Base-by-base conservation (phyloP, 53 echinoderm and acorn worm genomes). In the Stichopus horrens region DNA sequence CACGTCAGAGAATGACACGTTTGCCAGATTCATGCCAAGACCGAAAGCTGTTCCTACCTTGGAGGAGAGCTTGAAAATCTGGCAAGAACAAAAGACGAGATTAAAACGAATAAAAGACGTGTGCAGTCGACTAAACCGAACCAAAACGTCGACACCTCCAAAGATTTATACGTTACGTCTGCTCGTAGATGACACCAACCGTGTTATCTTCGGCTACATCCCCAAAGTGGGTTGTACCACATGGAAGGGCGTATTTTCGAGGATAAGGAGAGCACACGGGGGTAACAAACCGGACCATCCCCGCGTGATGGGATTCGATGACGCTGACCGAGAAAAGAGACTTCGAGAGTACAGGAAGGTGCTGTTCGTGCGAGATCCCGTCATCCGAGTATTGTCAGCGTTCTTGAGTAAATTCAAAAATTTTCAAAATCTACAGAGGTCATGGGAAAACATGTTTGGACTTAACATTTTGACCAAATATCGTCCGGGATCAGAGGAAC, bases 281-380 rank as follows among this genome's bases (percentile, higher is more conserved):
- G 53, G 55, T 0, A 76, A 57, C 14, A 9, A 4, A 53, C 5
- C 7, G 20, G 14, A 77, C 52, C 53, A 13, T 16, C 54, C 2
- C n/a, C 13, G 1, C 7, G 52, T 94, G 4, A 19, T 19, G 4
- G 0, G 9, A 0, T 94, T 83, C 56, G 16, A 83, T 7, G 66
- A 86, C 16, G 76, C 74, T 1, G 92, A 90, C 10, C 52, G 60
- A 57, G 13, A 86, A 18, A 54, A 6, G 74, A 84, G 89, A 57
- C 23, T 94, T 56, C 57, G 68, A 19, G 90, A 82, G 20, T 96
- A 93, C 68, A 91, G 93, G n/a, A 96, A 91, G 66, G 94, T 92
- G 4, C 19, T 96, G 11, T 96, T 96, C 57, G 94, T 94, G 21
- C 96, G 96, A 22, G 96, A 96, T 54, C 96, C 96, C 0, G 88